Evolutionary conservation across 2,797 vertebrate genomes (phyloP).

Genomic region (Acanthis flammea): DNA sequence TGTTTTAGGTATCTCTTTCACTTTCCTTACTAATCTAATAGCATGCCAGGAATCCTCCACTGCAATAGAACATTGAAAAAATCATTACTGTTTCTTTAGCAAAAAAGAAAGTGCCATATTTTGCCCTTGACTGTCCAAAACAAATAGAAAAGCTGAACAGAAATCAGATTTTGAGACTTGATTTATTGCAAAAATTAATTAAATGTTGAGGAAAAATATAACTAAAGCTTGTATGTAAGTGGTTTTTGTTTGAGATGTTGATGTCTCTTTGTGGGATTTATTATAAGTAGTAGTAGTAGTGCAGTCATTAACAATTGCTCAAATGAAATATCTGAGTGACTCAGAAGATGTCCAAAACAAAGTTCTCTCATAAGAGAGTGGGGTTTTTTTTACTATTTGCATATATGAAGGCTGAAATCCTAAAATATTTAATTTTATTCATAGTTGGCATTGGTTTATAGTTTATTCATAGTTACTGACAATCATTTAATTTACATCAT

Average conservation of each 20-base stretch:
- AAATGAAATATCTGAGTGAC: not conserved
- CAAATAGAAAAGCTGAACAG: not conserved
- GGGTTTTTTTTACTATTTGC: accelerated
- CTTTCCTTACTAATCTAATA: not conserved
- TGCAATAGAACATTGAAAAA: not conserved
- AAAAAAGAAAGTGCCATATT: not conserved
- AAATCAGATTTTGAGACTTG: not conserved
- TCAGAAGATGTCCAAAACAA: not conserved
- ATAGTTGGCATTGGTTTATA: not conserved
- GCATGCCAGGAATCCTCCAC: not conserved
- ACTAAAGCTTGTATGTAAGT: accelerated
- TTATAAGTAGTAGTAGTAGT: not conserved
- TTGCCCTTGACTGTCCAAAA: not conserved
- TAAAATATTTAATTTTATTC: not conserved
- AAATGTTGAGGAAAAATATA: not conserved
- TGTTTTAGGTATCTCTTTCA: not conserved
- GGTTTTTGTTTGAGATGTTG: not conserved
- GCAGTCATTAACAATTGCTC: not conserved
- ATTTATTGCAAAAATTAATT: not conserved
- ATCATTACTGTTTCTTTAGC: not conserved
- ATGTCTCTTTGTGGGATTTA: not conserved
- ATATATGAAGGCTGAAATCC: not conserved
- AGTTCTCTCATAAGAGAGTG: not conserved
- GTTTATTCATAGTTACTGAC: not conserved
- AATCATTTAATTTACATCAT: not conserved